Percentiles rank a stretch among this genome's conserved stretches.
These are phyloP conservation scores for Trachymyrmex septentrionalis DNA, from an alignment of 1,140 invertebrate genomes.

Conservation along the genomic window DNA sequence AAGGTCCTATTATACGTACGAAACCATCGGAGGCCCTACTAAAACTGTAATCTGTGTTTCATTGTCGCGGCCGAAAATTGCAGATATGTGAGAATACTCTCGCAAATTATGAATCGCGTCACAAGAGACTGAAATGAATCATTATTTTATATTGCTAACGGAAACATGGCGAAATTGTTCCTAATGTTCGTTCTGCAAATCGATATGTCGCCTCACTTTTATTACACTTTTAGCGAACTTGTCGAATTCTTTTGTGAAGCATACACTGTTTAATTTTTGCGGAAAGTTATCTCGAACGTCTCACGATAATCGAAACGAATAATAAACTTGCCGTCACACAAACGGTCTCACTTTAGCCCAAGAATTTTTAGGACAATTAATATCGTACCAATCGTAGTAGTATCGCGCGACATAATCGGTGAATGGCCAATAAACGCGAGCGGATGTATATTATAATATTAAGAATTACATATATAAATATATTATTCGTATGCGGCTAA, in stretches of 20 bases:
- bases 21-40: background rate
- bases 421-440: conserved; percentile 48
- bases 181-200: conserved; percentile 32
- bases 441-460: conserved; percentile 23
- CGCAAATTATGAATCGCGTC: conserved; percentile 31
- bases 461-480: conserved; percentile 50
- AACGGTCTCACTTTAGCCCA: conserved; percentile 25
- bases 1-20: background rate
- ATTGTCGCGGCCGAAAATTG: background rate
- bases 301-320: conserved; percentile 50
- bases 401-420: conserved; percentile 55
- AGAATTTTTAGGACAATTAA: conserved; percentile 51
- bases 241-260: conserved; percentile 5
- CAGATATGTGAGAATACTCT: conserved; percentile 11
- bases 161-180: conserved; percentile 37
- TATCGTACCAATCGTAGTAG: conserved; percentile 29
- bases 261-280: conserved; percentile 1
- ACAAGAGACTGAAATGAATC: conserved; percentile 57
- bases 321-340: conserved; percentile 30
- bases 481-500: conserved; percentile 58
- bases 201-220: conserved; percentile 17
- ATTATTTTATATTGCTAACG: conserved; percentile 40
- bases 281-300: conserved; percentile 20
- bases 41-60: background rate
- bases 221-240: conserved; percentile 19